Base-by-base conservation (phyloP, 1,140 invertebrate genomes). In the Cherax destructor region DNA sequence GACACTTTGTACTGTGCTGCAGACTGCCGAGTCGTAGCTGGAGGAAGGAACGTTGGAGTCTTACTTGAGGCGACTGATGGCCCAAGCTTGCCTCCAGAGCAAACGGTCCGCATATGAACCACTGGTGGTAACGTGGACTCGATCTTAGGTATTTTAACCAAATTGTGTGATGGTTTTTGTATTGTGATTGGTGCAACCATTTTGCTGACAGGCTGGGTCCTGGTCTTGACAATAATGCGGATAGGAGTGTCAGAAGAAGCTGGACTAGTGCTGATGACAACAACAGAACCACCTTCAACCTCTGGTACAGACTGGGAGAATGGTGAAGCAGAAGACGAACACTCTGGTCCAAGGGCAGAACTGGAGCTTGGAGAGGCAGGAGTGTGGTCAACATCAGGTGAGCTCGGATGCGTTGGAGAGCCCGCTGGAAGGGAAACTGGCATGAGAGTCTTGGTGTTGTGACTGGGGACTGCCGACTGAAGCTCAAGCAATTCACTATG, bases 401-500 rank as follows among this genome's bases (percentile, higher is more conserved):
- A 18, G 49, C 30, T 52, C n/a, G 65, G 72, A 52, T 18, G 72
- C 50, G 80, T 16, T 78, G 88, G 30, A 41, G 83, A 50, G 88
- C 74, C 88, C 52, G 88, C 88, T 91, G 88, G 72, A 91, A 91
- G 88, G 88, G 88, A 91, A 91, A 91, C 88, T 91, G 72, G 83
- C 30, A 91, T 91, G 88, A 91, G 88, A 91, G 88, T 91, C 83
- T 91, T 83, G 30, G 88, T 83, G 86, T 65, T 80, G 74, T 49
- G 41, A 49, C 47, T 78, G 18, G 47, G 74, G 24, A 16, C 10
- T 56, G 88, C 83, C 50, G 88, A 79, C 88, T 84, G 88, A 76
- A 79, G 83, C 72, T 24, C 41, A n/a, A 61, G 24, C 81, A 85
- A 69, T 13, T 84, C 88, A 85, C 86, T 85, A 76, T 84, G 80